A percentile compares a stretch with the other conserved stretches of the same genome.
These are phyloP conservation scores for Brachionus manjavacas DNA, from an alignment of 1,140 invertebrate genomes.

Conservation along the genomic window DNA sequence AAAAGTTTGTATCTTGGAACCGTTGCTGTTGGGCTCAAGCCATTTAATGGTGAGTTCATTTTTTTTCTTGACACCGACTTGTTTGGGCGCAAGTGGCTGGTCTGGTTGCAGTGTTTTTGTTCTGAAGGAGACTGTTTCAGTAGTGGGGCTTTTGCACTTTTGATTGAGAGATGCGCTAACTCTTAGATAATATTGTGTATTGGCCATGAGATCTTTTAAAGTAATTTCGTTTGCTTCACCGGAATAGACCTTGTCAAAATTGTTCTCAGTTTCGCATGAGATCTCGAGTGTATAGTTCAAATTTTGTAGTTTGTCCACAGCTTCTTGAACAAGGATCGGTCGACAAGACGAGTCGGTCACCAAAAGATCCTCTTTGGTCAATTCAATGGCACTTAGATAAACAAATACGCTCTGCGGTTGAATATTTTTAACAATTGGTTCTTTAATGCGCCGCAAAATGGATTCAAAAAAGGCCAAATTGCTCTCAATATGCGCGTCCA, in stretches of 20 bases:
- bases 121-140: conserved; percentile 54
- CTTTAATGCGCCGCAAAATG: background rate
- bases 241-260: conserved; percentile 37
- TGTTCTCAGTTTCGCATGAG: background rate
- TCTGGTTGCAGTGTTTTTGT: conserved; percentile 58
- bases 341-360: background rate
- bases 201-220: conserved; percentile 73
- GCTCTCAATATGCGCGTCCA: background rate
- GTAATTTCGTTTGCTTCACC: conserved; percentile 57
- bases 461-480: conserved; percentile 7
- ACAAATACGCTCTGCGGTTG: conserved; percentile 12
- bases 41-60: conserved; percentile 57
- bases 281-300: conserved; percentile 29
- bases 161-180: conserved; percentile 54
- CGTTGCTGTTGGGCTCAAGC: conserved; percentile 68
- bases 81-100: conserved; percentile 55
- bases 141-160: conserved; percentile 50
- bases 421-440: conserved; percentile 4
- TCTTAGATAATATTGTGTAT: conserved; percentile 46
- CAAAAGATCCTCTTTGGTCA: background rate
- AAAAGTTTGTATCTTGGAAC: conserved; percentile 70
- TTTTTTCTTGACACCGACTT: conserved; percentile 53
- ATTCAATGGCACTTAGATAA: conserved; percentile 3
- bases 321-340: background rate
- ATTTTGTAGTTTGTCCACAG: conserved; percentile 10